Conservation (phyloP, 2,888 invertebrate genomes). For the Caenorhabditis macrosperma region DNA sequence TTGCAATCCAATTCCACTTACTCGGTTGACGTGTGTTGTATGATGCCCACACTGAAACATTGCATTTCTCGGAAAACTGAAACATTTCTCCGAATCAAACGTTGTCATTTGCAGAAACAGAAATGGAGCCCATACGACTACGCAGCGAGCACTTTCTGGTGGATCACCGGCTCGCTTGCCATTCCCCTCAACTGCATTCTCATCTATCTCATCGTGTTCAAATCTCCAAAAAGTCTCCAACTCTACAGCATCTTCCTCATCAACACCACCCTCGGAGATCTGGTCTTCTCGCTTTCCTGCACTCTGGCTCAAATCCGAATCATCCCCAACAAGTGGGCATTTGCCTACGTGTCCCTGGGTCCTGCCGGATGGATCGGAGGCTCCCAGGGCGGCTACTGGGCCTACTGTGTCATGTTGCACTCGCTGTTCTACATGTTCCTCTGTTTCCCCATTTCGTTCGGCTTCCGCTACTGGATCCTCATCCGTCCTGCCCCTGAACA, state of each 20-base stretch:
- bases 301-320: slow-evolving; percentile 69
- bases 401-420: slow-evolving; percentile 66
- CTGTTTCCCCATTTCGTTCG: slow-evolving; percentile 71
- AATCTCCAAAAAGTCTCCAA: slow-evolving; percentile 50
- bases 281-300: slow-evolving; percentile 59
- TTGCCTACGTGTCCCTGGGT: slow-evolving; percentile 71
- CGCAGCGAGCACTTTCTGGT: slow-evolving; percentile 50
- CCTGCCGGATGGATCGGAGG: slow-evolving; percentile 63
- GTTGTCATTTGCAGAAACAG: slow-evolving; percentile 39
- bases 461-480: slow-evolving; percentile 71
- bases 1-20: slow-evolving; percentile 1
- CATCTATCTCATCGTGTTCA: slow-evolving; percentile 57
- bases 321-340: slow-evolving; percentile 73
- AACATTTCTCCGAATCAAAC: background rate
- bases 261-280: slow-evolving; percentile 62
- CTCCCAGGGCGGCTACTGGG: slow-evolving; percentile 52
- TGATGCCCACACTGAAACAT: slow-evolving; percentile 15
- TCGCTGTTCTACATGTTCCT: slow-evolving; percentile 71
- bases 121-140: slow-evolving; percentile 57
- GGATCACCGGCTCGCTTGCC: slow-evolving; percentile 54
- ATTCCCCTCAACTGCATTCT: slow-evolving; percentile 59
- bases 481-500: slow-evolving; percentile 65
- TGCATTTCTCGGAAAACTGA: background rate
- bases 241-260: slow-evolving; percentile 63
- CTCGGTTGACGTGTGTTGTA: slow-evolving; percentile 17